These are phyloP conservation scores for Trematomus loennbergii DNA, from an alignment of 2,113 vertebrate genomes.

Conservation along the genomic window DNA sequence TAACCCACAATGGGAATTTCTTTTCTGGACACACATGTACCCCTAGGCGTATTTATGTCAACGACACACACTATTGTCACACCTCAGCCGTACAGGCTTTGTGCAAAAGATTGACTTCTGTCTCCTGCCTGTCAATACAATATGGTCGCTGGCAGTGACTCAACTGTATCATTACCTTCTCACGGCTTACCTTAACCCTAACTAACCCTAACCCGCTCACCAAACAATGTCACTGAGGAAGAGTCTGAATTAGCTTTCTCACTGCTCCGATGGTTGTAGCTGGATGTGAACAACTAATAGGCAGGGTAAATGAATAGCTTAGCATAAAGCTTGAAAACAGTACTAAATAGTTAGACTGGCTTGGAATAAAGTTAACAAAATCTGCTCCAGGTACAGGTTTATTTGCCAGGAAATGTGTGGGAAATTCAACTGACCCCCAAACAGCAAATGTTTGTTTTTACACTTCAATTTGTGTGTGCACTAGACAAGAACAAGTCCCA, in stretches of 20 bases:
- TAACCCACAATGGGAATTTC: neutral
- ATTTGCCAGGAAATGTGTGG: too few relatives aligned
- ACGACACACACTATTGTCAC: slow-evolving; percentile 47
- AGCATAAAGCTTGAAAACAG: neutral
- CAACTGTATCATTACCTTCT: slow-evolving; percentile 77
- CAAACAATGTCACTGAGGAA: slow-evolving; percentile 55
- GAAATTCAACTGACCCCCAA: too few relatives aligned
- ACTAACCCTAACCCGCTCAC: slow-evolving; percentile 3
- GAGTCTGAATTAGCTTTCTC: slow-evolving; percentile 41
- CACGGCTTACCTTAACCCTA: slow-evolving; percentile 53
- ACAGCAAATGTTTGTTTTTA: too few relatives aligned
- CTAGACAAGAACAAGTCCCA: too few relatives aligned
- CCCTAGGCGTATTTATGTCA: slow-evolving; percentile 51
- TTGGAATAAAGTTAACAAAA: too few relatives aligned
- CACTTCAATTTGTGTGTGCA: too few relatives aligned
- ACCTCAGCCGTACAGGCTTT: slow-evolving; percentile 34
- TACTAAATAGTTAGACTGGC: too few relatives aligned
- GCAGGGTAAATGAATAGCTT: neutral
- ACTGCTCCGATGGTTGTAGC: slow-evolving; percentile 8
- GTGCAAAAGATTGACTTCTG: slow-evolving; percentile 65
- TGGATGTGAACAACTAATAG: slow-evolving; percentile 15
- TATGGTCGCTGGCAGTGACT: slow-evolving; percentile 64
- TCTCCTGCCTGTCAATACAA: slow-evolving; percentile 68
- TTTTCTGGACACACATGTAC: neutral
- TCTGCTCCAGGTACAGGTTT: too few relatives aligned